Evolutionary conservation across 1,140 invertebrate species (phyloP), one percentile per base, ranked within the genome.

Genomic region (Drosophila pseudoananassae): DNA sequence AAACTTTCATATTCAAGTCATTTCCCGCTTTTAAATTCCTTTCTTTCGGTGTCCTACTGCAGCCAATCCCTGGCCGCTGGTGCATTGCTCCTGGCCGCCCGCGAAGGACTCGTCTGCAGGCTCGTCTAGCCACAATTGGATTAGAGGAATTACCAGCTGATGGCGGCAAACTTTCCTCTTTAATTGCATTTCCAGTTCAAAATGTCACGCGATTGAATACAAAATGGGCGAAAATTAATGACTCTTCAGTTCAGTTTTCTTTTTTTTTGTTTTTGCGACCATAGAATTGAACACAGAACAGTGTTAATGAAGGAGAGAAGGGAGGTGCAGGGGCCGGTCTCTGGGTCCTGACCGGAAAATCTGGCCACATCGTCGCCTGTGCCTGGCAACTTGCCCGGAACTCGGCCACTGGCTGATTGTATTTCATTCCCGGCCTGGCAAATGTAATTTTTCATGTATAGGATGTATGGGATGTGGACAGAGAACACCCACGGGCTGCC

Each of bases 381-480:
- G 43, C 36, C 76, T 84, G 81, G 81, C 81, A 74, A 23, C 33
- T 54, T 74, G 77, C 81, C 76, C 71, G 17, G 64, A 15, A 51
- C 15, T 29, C 57, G 20, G 10, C 15, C 50, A 53, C 43, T 17
- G 43, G 43, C 40, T 56, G 66, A 25, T 58, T 49, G 60, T 84
- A 45, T 57, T 76, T 65, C 52, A 63, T 45, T 61, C 71, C 58
- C 57, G 25, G 29, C 12, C 40, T 31, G 61, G 54, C 56, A 58
- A 58, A 47, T 64, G 84, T 81, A 81, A 87, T 85, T 85, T 85
- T 81, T 85, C 81, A 87, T 85, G 72, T 85, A 65, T 66, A 49
- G 59, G 40, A 8, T 85, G 72, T 85, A 65, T 66, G 33, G 59
- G 40, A 8, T 43, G 40, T 27, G 9, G 46, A 55, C 53, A 36